Percentiles rank a stretch among this genome's conserved stretches.
phyloP scores from a whole-genome alignment of 2,888 invertebrate species.

The Drosophila bunnanda region DNA sequence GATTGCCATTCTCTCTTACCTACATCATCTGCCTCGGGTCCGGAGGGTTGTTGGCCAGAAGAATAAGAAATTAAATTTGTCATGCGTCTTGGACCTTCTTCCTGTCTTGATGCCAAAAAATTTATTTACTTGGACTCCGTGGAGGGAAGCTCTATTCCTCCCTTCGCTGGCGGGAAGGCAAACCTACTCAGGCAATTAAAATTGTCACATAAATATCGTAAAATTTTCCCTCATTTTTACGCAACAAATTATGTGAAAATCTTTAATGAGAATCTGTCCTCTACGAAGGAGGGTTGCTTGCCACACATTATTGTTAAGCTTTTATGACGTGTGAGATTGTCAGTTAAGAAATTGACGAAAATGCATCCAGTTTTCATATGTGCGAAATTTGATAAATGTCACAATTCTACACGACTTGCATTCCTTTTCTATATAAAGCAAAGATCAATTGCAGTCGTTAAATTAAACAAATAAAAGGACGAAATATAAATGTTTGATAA shows the following conservation, averaged over 20 bases:
- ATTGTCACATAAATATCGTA: constrained; percentile 77
- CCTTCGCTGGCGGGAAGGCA: constrained; percentile 40
- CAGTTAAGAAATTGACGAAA: constrained; percentile 22
- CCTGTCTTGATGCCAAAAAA: constrained; percentile 44
- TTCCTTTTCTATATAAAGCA: constrained; percentile 2
- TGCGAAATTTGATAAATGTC: not conserved
- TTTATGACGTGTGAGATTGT: constrained; percentile 45
- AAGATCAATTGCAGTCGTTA: constrained; percentile 28
- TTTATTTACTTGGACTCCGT: constrained; percentile 26
- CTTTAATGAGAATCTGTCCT: constrained; percentile 48
- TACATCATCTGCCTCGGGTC: constrained; percentile 22
- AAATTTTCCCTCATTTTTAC: constrained; percentile 60
- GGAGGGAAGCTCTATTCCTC: constrained; percentile 8
- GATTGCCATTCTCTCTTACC: constrained; percentile 41
- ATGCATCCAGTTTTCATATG: not conserved
- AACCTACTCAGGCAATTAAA: constrained; percentile 75
- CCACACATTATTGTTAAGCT: constrained; percentile 25
- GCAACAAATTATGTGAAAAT: constrained; percentile 75
- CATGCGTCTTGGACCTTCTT: constrained; percentile 64
- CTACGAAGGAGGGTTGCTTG: constrained; percentile 32
- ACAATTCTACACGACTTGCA: not conserved
- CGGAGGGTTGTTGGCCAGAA: constrained; percentile 52
- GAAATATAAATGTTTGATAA: no score
- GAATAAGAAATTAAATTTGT: constrained; percentile 81
- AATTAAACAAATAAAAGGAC: not conserved